Conservation (phyloP, 2,888 invertebrate species). For the Altica lythri region DNA sequence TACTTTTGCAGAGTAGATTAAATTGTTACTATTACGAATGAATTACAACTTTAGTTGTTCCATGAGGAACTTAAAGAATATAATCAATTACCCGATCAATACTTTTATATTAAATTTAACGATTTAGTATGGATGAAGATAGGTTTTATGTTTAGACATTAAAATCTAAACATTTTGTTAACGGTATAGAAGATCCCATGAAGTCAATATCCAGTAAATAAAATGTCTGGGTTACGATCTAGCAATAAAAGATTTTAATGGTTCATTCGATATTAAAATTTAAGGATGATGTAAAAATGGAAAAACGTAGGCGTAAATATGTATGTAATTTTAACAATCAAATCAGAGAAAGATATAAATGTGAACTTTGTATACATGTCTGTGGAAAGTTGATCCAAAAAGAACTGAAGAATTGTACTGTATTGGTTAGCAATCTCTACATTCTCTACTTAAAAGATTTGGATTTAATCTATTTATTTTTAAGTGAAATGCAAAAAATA, state of each 20-base stretch:
- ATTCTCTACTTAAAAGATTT: too few relatives aligned
- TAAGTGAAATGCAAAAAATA: too few relatives aligned
- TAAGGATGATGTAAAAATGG: background rate
- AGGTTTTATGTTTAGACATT: too few relatives aligned
- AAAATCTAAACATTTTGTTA: background rate
- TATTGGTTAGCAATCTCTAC: too few relatives aligned
- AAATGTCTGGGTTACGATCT: background rate
- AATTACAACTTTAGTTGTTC: constrained; percentile 22
- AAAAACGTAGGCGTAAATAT: too few relatives aligned
- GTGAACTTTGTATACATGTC: too few relatives aligned
- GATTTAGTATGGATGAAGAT: background rate
- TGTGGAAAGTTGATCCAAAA: too few relatives aligned
- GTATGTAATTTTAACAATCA: too few relatives aligned
- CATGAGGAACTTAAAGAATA: constrained; percentile 4
- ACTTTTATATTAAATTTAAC: background rate
- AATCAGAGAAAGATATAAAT: background rate
- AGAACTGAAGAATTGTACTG: too few relatives aligned
- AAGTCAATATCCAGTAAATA: background rate
- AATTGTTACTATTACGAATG: constrained; percentile 34
- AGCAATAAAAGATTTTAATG: background rate
- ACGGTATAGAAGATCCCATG: background rate
- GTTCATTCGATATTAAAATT: background rate
- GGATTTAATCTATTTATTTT: too few relatives aligned
- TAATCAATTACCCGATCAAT: background rate
- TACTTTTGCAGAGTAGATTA: constrained; percentile 26